A percentile compares a stretch with the other conserved stretches of the same genome.
phyloP scores from a whole-genome alignment of 2,113 vertebrate genomes.

The Lucifuga dentata region DNA sequence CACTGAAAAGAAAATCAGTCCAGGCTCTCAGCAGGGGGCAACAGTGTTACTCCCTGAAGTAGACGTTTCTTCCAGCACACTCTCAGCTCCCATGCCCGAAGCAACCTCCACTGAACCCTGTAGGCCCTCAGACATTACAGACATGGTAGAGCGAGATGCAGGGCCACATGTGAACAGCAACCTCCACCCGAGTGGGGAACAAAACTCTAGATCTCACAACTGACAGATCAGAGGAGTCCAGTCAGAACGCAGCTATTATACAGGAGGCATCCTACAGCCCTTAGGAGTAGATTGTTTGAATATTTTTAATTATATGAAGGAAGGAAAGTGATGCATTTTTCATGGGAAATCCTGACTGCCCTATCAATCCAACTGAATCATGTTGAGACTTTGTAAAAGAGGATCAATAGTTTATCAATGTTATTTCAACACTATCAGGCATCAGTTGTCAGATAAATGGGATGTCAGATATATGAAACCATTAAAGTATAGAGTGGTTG shows the following conservation, averaged over 20 bases:
- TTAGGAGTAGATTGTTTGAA: not conserved
- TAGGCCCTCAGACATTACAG: conserved; percentile 57
- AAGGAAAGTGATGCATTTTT: conserved; percentile 17
- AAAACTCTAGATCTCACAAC: conserved; percentile 81
- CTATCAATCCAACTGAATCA: conserved; percentile 10
- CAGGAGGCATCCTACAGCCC: conserved; percentile 4
- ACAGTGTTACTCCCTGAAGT: conserved; percentile 34
- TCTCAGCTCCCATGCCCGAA: conserved; percentile 28
- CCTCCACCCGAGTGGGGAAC: conserved; percentile 86
- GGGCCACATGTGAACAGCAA: conserved; percentile 83
- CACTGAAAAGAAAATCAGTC: conserved; percentile 83
- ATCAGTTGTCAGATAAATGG: conserved; percentile 24
- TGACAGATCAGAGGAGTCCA: conserved; percentile 66
- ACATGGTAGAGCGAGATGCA: conserved; percentile 83
- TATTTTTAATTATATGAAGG: conserved; percentile 2
- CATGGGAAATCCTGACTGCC: conserved; percentile 2
- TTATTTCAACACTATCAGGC: conserved; percentile 25
- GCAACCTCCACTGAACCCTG: conserved; percentile 19
- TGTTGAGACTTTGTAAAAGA: conserved; percentile 24
- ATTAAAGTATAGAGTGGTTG: conserved; percentile 18
- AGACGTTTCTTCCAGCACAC: conserved; percentile 66
- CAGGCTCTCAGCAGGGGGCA: conserved; percentile 71
- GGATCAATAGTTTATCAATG: not conserved
- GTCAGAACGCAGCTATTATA: conserved; percentile 12
- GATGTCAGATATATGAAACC: conserved; percentile 23